Conservation (phyloP, 2,113 vertebrate species). For the Xiphias gladius region DNA sequence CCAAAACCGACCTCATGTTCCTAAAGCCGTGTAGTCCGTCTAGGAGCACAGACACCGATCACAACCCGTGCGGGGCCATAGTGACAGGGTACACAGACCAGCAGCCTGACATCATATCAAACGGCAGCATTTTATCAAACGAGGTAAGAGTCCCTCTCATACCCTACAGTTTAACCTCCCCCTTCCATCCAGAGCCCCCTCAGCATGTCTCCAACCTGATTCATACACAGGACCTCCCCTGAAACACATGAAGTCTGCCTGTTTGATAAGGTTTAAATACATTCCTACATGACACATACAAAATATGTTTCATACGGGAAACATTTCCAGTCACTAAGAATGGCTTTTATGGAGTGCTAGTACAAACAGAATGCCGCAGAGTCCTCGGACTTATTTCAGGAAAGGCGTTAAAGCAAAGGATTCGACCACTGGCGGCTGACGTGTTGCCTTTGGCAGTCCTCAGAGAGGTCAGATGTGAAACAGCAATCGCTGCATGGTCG, state of each 20-base stretch:
- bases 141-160: conserved; percentile 88
- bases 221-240: not conserved
- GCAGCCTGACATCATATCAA: conserved; percentile 98
- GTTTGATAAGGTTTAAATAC: conserved; percentile 5
- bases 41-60: conserved; percentile 92
- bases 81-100: conserved; percentile 94
- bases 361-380: not conserved
- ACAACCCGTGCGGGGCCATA: conserved; percentile 94
- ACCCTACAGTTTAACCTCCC: conserved; percentile 19
- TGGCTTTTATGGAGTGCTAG: not conserved
- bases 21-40: conserved; percentile 96
- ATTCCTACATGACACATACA: not conserved
- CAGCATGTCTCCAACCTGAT: conserved; percentile 45
- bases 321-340: conserved; percentile 10
- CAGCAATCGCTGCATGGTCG: conserved; percentile 43
- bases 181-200: conserved; percentile 11
- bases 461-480: conserved; percentile 15
- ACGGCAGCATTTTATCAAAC: conserved; percentile 94
- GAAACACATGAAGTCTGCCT: conserved; percentile 9
- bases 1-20: conserved; percentile 99
- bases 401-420: conserved; percentile 21
- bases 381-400: not conserved
- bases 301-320: not conserved
- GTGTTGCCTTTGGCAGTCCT: conserved; percentile 30
- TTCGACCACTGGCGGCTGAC: conserved; percentile 10